Conservation (phyloP, 2,888 invertebrate species). For the Macropis europaea region DNA sequence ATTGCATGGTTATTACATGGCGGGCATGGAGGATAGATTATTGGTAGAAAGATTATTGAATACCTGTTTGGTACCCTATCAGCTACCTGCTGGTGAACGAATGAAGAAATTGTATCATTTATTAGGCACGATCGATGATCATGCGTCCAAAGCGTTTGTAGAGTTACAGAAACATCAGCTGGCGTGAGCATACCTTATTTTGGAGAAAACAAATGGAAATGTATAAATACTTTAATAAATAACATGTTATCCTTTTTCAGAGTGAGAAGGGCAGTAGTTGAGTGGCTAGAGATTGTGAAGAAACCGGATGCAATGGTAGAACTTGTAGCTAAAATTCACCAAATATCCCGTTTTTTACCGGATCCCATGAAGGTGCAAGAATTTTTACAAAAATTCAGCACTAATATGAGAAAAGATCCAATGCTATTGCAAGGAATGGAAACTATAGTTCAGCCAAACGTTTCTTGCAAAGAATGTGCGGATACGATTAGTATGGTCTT, state of each 20-base stretch:
- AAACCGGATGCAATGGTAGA: conserved; percentile 86
- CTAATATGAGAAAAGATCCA: conserved; percentile 88
- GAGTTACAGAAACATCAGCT: conserved; percentile 96
- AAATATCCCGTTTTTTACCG: conserved; percentile 90
- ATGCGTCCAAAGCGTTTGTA: conserved; percentile 95
- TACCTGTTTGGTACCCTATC: conserved; percentile 97
- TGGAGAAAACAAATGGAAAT: not conserved
- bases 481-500: conserved; percentile 90
- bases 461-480: conserved; percentile 97
- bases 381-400: conserved; percentile 91
- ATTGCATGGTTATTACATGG: conserved; percentile 93
- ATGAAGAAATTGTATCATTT: conserved; percentile 97
- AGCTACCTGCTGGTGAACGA: conserved; percentile 90
- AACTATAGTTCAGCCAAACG: conserved; percentile 92
- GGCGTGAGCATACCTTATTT: conserved; percentile 80
- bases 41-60: conserved; percentile 95
- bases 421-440: conserved; percentile 90
- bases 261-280: conserved; percentile 90
- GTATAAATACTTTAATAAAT: not conserved
- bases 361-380: conserved; percentile 96
- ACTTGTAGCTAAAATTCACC: conserved; percentile 84
- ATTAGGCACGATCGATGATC: conserved; percentile 95
- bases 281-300: conserved; percentile 92
- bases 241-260: conserved; percentile 73
- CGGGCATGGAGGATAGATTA: conserved; percentile 94